Percentiles rank a stretch among this genome's conserved stretches.
phyloP scores from a whole-genome alignment of 2,113 vertebrate species.

The Hyaena hyaena region DNA sequence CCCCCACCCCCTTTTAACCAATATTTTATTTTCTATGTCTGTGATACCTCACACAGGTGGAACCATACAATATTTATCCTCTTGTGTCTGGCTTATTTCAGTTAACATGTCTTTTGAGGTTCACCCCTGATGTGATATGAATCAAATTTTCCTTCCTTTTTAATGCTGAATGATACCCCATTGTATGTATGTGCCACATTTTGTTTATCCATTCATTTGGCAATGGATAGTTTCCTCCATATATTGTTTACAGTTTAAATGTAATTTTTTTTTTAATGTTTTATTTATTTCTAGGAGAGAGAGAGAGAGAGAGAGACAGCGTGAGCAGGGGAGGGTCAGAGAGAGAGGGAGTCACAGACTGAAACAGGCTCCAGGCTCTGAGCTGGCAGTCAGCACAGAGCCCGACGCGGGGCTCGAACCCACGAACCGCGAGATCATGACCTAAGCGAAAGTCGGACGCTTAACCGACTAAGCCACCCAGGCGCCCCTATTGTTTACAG shows the following conservation, averaged over 20 bases:
- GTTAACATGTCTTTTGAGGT: neutral
- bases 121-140: neutral
- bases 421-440: no score
- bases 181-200: neutral
- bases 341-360: no score
- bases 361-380: no score
- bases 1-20: neutral
- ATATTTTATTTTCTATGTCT: conserved; percentile 33
- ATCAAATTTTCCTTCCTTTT: conserved; percentile 49
- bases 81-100: conserved; percentile 43
- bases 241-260: conserved; percentile 12
- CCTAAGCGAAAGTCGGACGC: no score
- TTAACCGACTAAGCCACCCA: no score
- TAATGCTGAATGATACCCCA: conserved; percentile 32
- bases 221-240: neutral
- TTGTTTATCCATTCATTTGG: conserved; percentile 13
- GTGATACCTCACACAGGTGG: neutral
- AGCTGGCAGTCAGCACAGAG: no score
- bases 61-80: conserved; percentile 11
- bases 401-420: no score
- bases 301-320: no score
- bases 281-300: no score
- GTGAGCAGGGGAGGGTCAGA: no score
- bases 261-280: no score
- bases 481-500: conserved; percentile 41